Evolutionary conservation across 2,113 vertebrate species (phyloP).

Genomic region (Caracal caracal): DNA sequence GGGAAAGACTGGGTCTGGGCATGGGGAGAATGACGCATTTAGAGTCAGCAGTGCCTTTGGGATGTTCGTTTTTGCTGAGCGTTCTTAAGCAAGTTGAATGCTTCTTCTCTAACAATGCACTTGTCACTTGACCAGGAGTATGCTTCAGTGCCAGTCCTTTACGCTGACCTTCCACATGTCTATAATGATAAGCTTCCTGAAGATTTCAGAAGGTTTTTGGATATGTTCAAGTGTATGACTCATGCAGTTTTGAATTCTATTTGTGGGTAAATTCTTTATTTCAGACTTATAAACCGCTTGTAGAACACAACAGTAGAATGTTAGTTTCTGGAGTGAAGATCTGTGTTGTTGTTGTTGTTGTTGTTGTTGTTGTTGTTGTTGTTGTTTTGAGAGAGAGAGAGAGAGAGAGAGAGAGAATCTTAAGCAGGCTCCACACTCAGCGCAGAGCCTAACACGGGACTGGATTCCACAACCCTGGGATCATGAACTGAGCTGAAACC

Average conservation of each 20-base stretch:
- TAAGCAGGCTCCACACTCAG: too few species aligned
- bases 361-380: too few species aligned
- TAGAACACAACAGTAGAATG: neutral
- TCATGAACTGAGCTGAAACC: too few species aligned
- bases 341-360: neutral
- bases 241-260: conserved; percentile 50
- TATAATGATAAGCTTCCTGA: conserved; percentile 42
- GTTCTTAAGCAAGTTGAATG: neutral
- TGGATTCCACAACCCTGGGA: too few species aligned
- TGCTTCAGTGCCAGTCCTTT: neutral
- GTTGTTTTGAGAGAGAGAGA: too few species aligned
- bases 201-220: conserved; percentile 37
- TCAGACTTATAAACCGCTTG: neutral
- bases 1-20: neutral
- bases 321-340: neutral
- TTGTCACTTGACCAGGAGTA: neutral
- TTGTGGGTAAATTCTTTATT: conserved; percentile 40
- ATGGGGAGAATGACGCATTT: neutral
- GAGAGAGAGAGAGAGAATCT: too few species aligned
- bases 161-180: neutral
- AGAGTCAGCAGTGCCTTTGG: neutral
- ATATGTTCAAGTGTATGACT: neutral
- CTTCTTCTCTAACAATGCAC: neutral
- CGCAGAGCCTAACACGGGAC: too few species aligned
- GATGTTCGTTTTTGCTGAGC: neutral